phyloP scores from a whole-genome alignment of 2,113 vertebrate genomes.

The Trematomus loennbergii region DNA sequence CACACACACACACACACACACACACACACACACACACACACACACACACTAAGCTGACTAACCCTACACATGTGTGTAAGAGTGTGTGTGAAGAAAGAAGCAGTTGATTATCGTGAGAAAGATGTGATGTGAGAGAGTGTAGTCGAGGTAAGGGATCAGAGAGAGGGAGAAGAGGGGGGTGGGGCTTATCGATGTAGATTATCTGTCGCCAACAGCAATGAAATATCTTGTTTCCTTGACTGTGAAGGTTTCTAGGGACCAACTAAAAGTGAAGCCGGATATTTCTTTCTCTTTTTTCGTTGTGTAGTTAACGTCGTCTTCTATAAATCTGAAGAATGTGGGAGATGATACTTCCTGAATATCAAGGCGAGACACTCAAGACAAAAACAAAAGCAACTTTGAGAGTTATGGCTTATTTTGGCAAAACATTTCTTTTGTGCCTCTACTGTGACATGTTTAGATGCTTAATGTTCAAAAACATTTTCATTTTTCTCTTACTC shows the following conservation, averaged over 20 bases:
- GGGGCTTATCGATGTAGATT: conserved; percentile 32
- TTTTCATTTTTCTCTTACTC: too few relatives aligned
- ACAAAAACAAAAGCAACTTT: too few relatives aligned
- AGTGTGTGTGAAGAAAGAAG: conserved; percentile 13
- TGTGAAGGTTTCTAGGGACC: conserved; percentile 15
- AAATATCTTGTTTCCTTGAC: conserved; percentile 27
- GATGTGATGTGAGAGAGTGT: conserved; percentile 49
- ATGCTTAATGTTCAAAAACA: too few relatives aligned
- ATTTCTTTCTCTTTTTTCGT: background rate
- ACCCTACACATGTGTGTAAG: conserved; percentile 9
- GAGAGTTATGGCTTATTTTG: too few relatives aligned
- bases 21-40: background rate
- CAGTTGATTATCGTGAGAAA: conserved; percentile 53
- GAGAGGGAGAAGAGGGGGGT: background rate
- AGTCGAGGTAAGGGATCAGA: conserved; percentile 35
- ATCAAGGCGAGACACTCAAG: background rate
- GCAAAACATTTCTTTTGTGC: too few relatives aligned
- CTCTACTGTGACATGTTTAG: too few relatives aligned
- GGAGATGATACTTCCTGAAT: conserved; percentile 8
- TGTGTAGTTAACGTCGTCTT: background rate
- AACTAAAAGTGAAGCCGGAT: background rate
- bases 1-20: too few relatives aligned
- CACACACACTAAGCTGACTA: conserved; percentile 11
- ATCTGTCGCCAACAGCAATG: conserved; percentile 15
- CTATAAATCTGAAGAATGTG: background rate